Percentiles rank a stretch among this genome's conserved stretches.
These are phyloP conservation scores for Spongilla lacustris DNA, from an alignment of 37 sponge, comb jelly and placozoan species.

Conservation along the genomic window DNA sequence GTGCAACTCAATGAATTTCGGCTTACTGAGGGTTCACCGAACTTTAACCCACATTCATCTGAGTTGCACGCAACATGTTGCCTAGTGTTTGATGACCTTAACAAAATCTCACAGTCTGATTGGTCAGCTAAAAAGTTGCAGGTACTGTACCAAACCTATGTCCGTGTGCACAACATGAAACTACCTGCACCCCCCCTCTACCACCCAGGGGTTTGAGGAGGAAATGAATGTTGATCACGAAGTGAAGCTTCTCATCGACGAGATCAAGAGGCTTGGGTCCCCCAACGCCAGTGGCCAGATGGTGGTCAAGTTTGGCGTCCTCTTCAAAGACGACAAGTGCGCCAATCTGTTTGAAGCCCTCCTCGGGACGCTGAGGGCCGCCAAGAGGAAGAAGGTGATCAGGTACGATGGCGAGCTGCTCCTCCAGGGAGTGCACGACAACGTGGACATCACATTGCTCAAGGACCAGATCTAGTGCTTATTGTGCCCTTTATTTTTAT, in stretches of 20 bases:
- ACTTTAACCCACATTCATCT: too few species aligned
- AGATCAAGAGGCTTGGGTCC: conserved; percentile 84
- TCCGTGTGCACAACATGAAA: too few species aligned
- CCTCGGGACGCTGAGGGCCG: conserved; percentile 90
- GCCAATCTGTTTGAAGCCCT: conserved; percentile 93
- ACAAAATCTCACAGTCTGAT: too few species aligned
- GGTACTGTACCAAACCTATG: too few species aligned
- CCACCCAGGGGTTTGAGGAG: neutral
- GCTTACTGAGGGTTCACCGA: too few species aligned
- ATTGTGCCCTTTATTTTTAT: neutral
- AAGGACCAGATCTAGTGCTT: conserved; percentile 42
- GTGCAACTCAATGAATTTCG: too few species aligned
- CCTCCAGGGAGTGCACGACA: conserved; percentile 88
- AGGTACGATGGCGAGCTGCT: conserved; percentile 84
- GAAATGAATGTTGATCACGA: conserved; percentile 90
- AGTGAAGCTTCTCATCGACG: conserved; percentile 76
- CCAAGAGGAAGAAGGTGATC: conserved; percentile 92
- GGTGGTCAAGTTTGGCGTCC: conserved; percentile 78
- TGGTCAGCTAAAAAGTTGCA: too few species aligned
- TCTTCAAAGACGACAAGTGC: conserved; percentile 87
- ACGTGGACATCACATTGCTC: conserved; percentile 74
- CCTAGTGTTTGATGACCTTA: too few species aligned
- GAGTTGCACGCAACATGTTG: too few species aligned
- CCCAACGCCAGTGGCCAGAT: conserved; percentile 73
- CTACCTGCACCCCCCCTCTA: too few species aligned